Percentiles rank a stretch among this genome's conserved stretches.
phyloP scores from a whole-genome alignment of 2,888 invertebrate species.

The Rugalucina vietnamica region DNA sequence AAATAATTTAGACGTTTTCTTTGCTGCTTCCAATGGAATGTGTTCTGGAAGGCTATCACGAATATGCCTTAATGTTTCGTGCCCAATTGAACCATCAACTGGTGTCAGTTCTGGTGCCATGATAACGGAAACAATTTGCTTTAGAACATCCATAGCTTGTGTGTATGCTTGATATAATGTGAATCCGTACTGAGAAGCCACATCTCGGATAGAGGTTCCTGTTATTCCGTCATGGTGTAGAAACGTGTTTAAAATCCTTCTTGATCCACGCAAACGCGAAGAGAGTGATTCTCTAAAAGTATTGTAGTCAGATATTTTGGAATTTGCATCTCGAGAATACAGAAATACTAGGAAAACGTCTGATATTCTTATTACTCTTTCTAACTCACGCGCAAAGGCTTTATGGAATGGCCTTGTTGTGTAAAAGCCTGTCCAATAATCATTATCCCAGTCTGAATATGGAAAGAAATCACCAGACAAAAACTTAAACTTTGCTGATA shows the following conservation, averaged over 20 bases:
- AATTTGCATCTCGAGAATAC: too few species aligned
- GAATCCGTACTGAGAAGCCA: neutral
- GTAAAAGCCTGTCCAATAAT: slow-evolving; percentile 99
- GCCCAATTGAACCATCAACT: too few species aligned
- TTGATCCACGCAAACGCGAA: neutral
- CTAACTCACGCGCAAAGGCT: slow-evolving; percentile 87
- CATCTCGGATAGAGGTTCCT: neutral
- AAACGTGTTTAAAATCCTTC: neutral
- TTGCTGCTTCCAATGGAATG: neutral
- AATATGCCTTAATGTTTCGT: too few species aligned
- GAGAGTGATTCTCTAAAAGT: too few species aligned
- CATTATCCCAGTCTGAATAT: slow-evolving; percentile 93
- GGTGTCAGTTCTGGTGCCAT: neutral
- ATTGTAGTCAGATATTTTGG: too few species aligned
- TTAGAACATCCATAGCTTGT: neutral
- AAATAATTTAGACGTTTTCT: neutral
- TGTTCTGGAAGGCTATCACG: neutral
- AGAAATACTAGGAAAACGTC: neutral
- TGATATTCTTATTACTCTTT: neutral
- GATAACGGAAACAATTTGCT: neutral
- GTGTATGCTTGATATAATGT: neutral
- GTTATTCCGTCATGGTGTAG: neutral
- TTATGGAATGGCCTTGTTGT: slow-evolving; percentile 91
- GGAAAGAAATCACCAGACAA: slow-evolving; percentile 98
- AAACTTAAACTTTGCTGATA: slow-evolving; percentile 85